Evolutionary conservation across 2,888 invertebrate genomes (phyloP), one percentile per base, ranked within the genome.

Genomic region (Yponomeuta evonymella): DNA sequence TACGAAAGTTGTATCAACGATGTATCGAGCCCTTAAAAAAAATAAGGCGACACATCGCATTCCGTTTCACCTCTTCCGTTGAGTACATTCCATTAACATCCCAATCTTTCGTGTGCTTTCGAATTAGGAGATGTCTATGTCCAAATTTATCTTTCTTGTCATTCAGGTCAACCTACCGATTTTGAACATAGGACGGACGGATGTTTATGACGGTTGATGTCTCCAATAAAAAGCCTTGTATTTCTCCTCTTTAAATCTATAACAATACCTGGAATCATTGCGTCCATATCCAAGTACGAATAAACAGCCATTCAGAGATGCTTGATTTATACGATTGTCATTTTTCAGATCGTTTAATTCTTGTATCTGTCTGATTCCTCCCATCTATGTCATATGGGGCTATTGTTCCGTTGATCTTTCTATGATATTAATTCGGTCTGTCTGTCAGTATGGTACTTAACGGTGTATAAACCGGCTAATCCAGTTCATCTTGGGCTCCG

Each of bases 401-500:
- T 67, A 67, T 67, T 67, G 67, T 67, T 67, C 23, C 48, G 48
- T 36, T 8, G 48, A 67, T 67, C 43, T 67, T 48, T 65, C 51
- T 58, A 58, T 58, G 51, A 69, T 29, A 84, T 86, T 89, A 89
- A 87, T 89, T 89, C 83, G 79, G 81, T 80, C 80, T 81, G 82
- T 83, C 83, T 81, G 81, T 75, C 78, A 75, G 77, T 89, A 90
- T 33, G 29, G 62, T 33, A 63, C 70, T 70, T 70, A 70, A 90
- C 90, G 89, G 90, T 84, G 74, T 79, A 81, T 80, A 77, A 82
- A 84, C 84, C 86, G 85, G 86, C 85, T 81, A 85, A 87, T 88
- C 90, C 86, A 85, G 89, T 88, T 87, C 85, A 83, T 81, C 83
- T 81, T 73, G 78, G 79, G 81, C 84, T 87, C 89, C 89, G 90